Conservation (phyloP, 2,888 invertebrate genomes). For the Parnassius apollo region DNA sequence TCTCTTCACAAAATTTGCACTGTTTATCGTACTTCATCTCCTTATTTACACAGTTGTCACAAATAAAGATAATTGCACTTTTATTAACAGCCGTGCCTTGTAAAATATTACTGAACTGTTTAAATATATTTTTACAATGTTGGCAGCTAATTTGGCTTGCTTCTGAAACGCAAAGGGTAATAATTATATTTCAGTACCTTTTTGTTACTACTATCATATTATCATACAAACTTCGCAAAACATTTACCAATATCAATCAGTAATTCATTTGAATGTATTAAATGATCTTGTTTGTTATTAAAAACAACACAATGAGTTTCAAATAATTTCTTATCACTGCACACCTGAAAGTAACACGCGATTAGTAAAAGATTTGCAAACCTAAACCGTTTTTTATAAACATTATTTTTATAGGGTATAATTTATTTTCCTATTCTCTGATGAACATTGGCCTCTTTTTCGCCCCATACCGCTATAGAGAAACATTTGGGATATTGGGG, state of each 20-base stretch:
- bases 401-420: too few species aligned
- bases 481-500: too few species aligned
- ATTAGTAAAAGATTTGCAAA: neutral
- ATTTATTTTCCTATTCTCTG: too few species aligned
- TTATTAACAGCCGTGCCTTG: slow-evolving; percentile 28
- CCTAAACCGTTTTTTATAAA: too few species aligned
- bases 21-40: slow-evolving; percentile 28
- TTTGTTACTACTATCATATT: neutral
- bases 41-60: slow-evolving; percentile 50
- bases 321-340: slow-evolving; percentile 9
- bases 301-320: slow-evolving; percentile 19
- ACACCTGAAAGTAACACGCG: slow-evolving; percentile 10
- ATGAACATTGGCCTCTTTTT: too few species aligned
- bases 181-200: neutral
- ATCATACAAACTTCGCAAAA: neutral
- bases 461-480: too few species aligned
- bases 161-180: slow-evolving; percentile 41
- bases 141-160: slow-evolving; percentile 46
- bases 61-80: slow-evolving; percentile 49
- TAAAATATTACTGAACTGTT: slow-evolving; percentile 46
- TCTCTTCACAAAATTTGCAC: slow-evolving; percentile 50
- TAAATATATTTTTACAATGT: slow-evolving; percentile 50
- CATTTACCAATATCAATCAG: slow-evolving; percentile 18
- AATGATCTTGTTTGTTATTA: slow-evolving; percentile 10
- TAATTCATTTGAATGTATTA: slow-evolving; percentile 14